Evolutionary conservation across 2,888 invertebrate genomes (phyloP).

Genomic region (Trachelus stipa): DNA sequence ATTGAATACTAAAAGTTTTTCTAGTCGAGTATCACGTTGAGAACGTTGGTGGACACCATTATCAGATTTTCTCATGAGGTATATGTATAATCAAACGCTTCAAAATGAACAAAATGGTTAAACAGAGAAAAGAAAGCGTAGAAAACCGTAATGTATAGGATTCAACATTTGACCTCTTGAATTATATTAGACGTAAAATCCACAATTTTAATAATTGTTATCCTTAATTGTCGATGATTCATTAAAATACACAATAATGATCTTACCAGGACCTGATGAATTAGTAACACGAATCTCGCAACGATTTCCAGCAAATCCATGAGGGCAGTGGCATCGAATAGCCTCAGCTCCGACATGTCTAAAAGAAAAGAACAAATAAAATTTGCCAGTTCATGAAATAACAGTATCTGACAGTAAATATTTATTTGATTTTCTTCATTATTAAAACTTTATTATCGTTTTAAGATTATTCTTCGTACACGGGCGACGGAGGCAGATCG

Average conservation of each 20-base stretch:
- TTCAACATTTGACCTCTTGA: background rate
- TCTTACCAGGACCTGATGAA: slow-evolving; percentile 57
- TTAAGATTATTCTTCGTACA: background rate
- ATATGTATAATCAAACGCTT: background rate
- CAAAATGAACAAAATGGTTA: background rate
- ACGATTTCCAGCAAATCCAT: slow-evolving; percentile 77
- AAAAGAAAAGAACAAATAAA: slow-evolving; percentile 32
- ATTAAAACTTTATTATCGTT: background rate
- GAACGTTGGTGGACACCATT: background rate
- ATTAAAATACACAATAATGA: background rate
- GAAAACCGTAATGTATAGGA: background rate
- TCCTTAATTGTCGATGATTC: background rate
- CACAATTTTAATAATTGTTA: too few species aligned
- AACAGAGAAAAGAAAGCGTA: background rate
- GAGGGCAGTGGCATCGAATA: slow-evolving; percentile 77
- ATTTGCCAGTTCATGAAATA: background rate
- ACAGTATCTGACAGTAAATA: background rate
- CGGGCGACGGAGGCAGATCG: background rate
- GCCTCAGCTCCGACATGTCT: slow-evolving; percentile 84
- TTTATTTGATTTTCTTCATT: background rate
- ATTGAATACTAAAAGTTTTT: background rate
- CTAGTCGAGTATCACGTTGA: background rate
- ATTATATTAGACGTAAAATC: background rate
- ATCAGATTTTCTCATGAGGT: background rate
- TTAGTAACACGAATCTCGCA: slow-evolving; percentile 75